Evolutionary conservation across 2,888 invertebrate species (phyloP), one percentile per base, ranked within the genome.

Genomic region (Acleris laterana): DNA sequence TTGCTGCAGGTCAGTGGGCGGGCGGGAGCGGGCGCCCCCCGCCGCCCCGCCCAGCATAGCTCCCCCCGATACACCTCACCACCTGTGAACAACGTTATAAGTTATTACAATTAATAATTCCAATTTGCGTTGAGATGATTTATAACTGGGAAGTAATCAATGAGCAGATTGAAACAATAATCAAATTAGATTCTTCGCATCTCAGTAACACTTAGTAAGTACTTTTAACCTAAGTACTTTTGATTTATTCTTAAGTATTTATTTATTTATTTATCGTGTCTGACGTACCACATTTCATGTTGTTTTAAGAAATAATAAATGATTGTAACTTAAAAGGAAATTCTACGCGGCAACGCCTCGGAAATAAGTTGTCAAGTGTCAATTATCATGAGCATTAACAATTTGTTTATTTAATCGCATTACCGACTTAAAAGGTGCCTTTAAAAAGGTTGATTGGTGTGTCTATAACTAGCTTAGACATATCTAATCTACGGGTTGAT

Each of bases 11-110:
- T 91, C 91, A 88, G 88, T 80, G 91, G 92, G 92, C 87, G 92
- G 92, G 91, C 92, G 92, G 92, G 90, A 91, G 92, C 92, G 92
- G 88, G 90, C 89, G 88, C 90, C 89, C 91, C 90, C 92, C 90
- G 92, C 92, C 92, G 91, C 91, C 91, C 92, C 92, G 90, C 92
- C 92, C 92, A 87, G 89, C 92, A 93, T 92, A 87, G 82, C 91
- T 89, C 87, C 82, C 77, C 83, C 84, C 76, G 81, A 79, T 84
- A 85, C 90, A 89, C 90, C 86, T 90, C 90, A 88, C 84, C 84
- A 84, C 87, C 92, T 92, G 88, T 68, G 76, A 72, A 80, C 77
- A 82, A 50, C 49, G 74, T 70, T 53, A 60, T 56, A 63, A 44
- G 68, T 66, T 61, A 66, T 57, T 62, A 60, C 46, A 58, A 56